These are phyloP conservation scores for Merluccius polli DNA, from an alignment of 2,797 vertebrate species.

Conservation along the genomic window DNA sequence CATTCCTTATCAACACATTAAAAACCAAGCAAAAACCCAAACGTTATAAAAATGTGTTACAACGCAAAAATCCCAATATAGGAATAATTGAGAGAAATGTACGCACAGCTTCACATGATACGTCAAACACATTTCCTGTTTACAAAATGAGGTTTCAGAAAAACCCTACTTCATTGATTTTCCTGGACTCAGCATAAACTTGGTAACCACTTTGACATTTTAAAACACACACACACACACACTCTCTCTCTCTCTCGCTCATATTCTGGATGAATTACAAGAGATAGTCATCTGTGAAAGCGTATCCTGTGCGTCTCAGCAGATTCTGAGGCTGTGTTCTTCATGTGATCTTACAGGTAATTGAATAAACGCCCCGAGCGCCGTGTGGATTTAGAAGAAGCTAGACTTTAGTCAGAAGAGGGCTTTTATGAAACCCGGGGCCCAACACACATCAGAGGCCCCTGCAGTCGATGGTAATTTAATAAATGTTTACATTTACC, in stretches of 20 bases:
- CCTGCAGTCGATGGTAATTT: conserved; percentile 72
- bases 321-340: conserved; percentile 67
- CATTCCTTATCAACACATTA: neutral
- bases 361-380: conserved; percentile 71
- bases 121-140: conserved; percentile 47
- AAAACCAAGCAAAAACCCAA: neutral
- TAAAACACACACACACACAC: conserved; percentile 25
- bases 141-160: conserved; percentile 31
- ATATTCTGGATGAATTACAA: conserved; percentile 59
- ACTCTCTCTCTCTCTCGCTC: neutral
- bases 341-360: conserved; percentile 71
- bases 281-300: conserved; percentile 62
- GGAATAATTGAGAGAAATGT: conserved; percentile 1
- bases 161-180: conserved; percentile 39
- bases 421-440: conserved; percentile 68
- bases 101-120: neutral
- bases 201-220: conserved; percentile 55
- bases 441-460: conserved; percentile 51
- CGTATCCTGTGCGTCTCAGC: conserved; percentile 74
- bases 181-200: conserved; percentile 56
- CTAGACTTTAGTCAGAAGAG: conserved; percentile 66
- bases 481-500: conserved; percentile 70
- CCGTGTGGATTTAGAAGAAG: conserved; percentile 64
- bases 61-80: neutral
- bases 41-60: neutral